Conservation (phyloP, 2,888 invertebrate genomes). For the Vandiemenella viatica region DNA sequence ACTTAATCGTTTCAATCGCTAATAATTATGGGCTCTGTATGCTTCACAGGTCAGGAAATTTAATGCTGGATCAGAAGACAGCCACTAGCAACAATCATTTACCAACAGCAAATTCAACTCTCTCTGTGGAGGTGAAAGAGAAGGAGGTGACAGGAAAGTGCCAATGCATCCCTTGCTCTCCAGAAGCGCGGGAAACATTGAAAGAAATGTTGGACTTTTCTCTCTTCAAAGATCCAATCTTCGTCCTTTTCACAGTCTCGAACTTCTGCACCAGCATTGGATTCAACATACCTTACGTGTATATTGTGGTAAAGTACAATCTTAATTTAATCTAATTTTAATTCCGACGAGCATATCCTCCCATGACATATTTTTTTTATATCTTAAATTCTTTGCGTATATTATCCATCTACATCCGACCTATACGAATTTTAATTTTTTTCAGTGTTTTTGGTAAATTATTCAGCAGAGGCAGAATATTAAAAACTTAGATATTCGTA, state of each 20-base stretch:
- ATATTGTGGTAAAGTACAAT: slow-evolving; percentile 46
- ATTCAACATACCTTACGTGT: slow-evolving; percentile 86
- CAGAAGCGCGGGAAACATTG: slow-evolving; percentile 54
- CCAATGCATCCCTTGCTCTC: slow-evolving; percentile 41
- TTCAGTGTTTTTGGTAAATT: no score
- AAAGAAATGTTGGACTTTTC: slow-evolving; percentile 73
- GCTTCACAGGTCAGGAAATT: neutral
- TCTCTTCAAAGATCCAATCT: slow-evolving; percentile 69
- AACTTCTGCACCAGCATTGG: slow-evolving; percentile 93
- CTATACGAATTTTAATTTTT: no score
- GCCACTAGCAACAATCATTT: neutral
- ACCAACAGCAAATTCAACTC: no score
- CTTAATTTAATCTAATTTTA: neutral
- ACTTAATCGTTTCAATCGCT: no score
- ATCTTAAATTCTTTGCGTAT: neutral
- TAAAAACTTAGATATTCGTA: no score
- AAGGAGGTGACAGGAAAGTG: slow-evolving; percentile 3
- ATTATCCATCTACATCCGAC: no score
- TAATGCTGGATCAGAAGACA: neutral
- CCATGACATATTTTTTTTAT: neutral
- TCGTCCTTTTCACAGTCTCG: slow-evolving; percentile 77
- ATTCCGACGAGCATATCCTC: neutral
- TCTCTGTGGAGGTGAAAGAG: neutral
- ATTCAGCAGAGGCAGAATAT: no score
- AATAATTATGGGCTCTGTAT: no score